These are phyloP conservation scores for Mya arenaria DNA, from an alignment of 1,140 invertebrate genomes.

Conservation along the genomic window DNA sequence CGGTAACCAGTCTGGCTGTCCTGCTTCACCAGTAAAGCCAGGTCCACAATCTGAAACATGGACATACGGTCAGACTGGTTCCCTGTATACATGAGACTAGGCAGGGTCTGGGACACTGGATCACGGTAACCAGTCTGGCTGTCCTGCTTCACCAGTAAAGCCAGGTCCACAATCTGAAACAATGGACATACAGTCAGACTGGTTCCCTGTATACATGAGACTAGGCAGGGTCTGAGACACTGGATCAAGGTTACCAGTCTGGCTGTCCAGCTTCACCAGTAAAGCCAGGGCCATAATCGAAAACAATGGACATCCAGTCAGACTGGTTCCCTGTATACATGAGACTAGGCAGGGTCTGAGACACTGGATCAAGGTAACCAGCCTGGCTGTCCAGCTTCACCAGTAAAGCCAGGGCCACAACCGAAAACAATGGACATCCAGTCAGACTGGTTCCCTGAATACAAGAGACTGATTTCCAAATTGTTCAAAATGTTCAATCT, in stretches of 20 bases:
- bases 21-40: conserved; percentile 85
- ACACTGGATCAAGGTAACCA: conserved; percentile 81
- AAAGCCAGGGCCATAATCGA: conserved; percentile 84
- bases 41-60: conserved; percentile 83
- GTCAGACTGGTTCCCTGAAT: no score
- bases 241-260: conserved; percentile 82
- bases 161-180: conserved; percentile 83
- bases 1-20: conserved; percentile 82
- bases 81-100: conserved; percentile 72
- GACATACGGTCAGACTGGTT: conserved; percentile 55
- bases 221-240: conserved; percentile 70
- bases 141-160: conserved; percentile 85
- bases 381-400: conserved; percentile 84
- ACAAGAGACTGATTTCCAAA: no score
- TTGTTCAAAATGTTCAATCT: no score
- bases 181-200: no score
- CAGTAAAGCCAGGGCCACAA: conserved; percentile 85
- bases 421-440: no score
- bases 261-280: conserved; percentile 85
- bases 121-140: conserved; percentile 82
- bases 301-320: no score
- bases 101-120: conserved; percentile 75
- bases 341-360: conserved; percentile 69
- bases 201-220: conserved; percentile 70
- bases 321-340: conserved; percentile 68